A percentile compares a stretch with the other conserved stretches of the same genome.
Evolutionary conservation across 2,797 vertebrate genomes (phyloP).

Genomic region (Acanthis flammea): DNA sequence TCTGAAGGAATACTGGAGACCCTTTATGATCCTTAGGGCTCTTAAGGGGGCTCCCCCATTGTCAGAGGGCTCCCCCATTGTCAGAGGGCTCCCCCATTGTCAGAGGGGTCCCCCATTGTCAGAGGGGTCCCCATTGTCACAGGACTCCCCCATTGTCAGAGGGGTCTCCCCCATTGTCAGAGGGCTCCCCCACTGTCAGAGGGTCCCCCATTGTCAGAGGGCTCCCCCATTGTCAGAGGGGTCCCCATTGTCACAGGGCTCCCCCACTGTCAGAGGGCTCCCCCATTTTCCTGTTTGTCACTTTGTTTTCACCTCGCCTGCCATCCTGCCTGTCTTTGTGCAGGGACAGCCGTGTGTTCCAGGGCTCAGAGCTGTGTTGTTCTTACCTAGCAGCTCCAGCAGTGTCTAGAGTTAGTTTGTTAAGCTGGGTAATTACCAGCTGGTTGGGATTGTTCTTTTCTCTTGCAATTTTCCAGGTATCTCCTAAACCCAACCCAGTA

Average conservation of each 20-base stretch:
- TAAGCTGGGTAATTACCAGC: neutral
- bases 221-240: too few species aligned
- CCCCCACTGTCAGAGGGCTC: too few species aligned
- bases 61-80: too few species aligned
- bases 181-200: too few species aligned
- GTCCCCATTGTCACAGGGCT: too few species aligned
- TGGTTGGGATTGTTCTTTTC: neutral
- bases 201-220: too few species aligned
- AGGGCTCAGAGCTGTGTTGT: neutral
- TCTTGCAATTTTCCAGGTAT: neutral
- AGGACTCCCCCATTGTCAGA: too few species aligned
- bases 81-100: too few species aligned
- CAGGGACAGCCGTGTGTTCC: fast-evolving
- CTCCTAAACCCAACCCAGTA: neutral
- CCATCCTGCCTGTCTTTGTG: neutral
- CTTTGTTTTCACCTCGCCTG: neutral
- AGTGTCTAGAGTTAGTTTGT: neutral
- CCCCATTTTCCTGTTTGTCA: neutral
- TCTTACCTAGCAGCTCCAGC: neutral
- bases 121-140: too few species aligned
- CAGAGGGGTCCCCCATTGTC: too few species aligned
- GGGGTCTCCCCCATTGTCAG: too few species aligned
- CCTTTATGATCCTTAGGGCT: neutral
- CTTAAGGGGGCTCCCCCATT: too few species aligned
- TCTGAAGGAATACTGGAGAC: neutral